These are phyloP conservation scores for Gibbula magus DNA, from an alignment of 2,888 invertebrate species.

Conservation along the genomic window DNA sequence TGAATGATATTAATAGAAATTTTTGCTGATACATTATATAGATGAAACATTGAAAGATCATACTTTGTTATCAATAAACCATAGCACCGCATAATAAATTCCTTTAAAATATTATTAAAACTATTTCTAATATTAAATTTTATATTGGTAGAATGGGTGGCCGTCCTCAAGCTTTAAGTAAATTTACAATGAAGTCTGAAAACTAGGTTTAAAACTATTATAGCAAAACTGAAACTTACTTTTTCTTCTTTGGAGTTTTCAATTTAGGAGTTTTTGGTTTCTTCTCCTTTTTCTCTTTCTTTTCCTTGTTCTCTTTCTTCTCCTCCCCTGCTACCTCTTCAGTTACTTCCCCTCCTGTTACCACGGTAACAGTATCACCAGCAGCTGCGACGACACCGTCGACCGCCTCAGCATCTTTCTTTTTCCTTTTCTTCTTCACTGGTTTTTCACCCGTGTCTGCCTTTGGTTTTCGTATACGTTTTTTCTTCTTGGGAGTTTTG, in stretches of 20 bases:
- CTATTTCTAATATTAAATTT: too few relatives aligned
- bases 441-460: slow-evolving; percentile 35
- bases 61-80: too few relatives aligned
- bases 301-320: slow-evolving; percentile 45
- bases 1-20: too few relatives aligned
- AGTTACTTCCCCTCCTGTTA: slow-evolving; percentile 18
- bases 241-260: slow-evolving; percentile 52
- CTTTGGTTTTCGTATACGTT: slow-evolving; percentile 46
- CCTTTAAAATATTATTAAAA: too few relatives aligned
- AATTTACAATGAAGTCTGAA: too few relatives aligned
- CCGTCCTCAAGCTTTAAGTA: too few relatives aligned
- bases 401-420: slow-evolving; percentile 29
- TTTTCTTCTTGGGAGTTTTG: slow-evolving; percentile 54
- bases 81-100: too few relatives aligned
- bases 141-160: too few relatives aligned
- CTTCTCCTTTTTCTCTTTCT: slow-evolving; percentile 51
- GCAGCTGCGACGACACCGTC: slow-evolving; percentile 13
- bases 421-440: slow-evolving; percentile 48
- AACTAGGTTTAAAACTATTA: neutral
- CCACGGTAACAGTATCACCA: slow-evolving; percentile 27
- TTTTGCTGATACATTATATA: too few relatives aligned
- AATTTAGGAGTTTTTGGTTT: slow-evolving; percentile 38
- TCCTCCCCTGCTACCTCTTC: slow-evolving; percentile 10
- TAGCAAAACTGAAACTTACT: slow-evolving; percentile 40
- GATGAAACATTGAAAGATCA: too few relatives aligned